A percentile compares a stretch with the other conserved stretches of the same genome.
These are phyloP conservation scores for Zaprionus lineosus DNA, from an alignment of 2,888 invertebrate species.

Conservation along the genomic window DNA sequence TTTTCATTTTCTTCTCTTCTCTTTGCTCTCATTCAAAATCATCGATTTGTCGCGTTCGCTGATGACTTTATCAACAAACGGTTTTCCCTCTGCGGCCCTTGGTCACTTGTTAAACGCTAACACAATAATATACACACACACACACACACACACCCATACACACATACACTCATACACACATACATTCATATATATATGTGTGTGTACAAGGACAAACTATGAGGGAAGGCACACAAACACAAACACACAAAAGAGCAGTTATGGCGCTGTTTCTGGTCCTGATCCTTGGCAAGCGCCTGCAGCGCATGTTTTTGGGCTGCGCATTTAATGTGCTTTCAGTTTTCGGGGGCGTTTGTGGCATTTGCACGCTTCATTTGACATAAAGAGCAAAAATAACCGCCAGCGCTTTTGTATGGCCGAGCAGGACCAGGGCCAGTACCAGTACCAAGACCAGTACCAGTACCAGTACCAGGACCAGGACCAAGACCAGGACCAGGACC, in stretches of 20 bases:
- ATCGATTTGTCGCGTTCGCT: slow-evolving; percentile 59
- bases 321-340: slow-evolving; percentile 64
- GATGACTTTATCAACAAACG: slow-evolving; percentile 66
- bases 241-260: background rate
- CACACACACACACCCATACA: slow-evolving; percentile 15
- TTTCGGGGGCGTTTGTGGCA: slow-evolving; percentile 65
- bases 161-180: slow-evolving; percentile 1
- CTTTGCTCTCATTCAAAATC: no score
- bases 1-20: no score
- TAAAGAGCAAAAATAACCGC: slow-evolving; percentile 74
- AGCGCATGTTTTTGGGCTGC: slow-evolving; percentile 62
- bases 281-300: slow-evolving; percentile 51
- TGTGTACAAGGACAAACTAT: background rate
- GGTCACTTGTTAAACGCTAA: slow-evolving; percentile 55
- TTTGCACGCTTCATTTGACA: slow-evolving; percentile 78
- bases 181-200: background rate
- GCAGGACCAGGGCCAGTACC: slow-evolving; percentile 7
- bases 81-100: slow-evolving; percentile 22
- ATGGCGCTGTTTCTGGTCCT: background rate
- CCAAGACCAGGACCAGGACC: no score
- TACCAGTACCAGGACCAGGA: no score
- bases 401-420: slow-evolving; percentile 37
- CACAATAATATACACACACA: slow-evolving; percentile 17
- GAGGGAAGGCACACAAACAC: background rate
- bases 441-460: no score